Conservation (phyloP, 1,140 invertebrate species). For the Frieseomelitta varia region DNA sequence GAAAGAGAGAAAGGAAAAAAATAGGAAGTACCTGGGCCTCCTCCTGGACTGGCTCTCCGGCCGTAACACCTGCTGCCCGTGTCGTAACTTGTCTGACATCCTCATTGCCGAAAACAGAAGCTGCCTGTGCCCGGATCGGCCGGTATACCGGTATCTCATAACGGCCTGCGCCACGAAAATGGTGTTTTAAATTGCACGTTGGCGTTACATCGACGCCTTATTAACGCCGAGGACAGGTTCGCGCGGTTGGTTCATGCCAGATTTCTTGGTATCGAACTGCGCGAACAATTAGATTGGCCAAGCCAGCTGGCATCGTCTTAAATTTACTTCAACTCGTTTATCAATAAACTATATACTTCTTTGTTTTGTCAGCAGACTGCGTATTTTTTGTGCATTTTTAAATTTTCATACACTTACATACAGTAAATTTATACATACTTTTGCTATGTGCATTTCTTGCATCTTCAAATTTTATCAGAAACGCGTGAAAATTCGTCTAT, state of each 20-base stretch:
- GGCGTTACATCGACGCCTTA: constrained; percentile 41
- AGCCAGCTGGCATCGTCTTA: neutral
- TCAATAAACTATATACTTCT: too few relatives aligned
- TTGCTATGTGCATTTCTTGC: too few relatives aligned
- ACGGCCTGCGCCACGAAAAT: constrained; percentile 58
- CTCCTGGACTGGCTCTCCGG: constrained; percentile 18
- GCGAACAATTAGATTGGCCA: neutral
- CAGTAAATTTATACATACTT: too few relatives aligned
- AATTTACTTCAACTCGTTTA: too few relatives aligned
- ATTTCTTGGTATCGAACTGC: neutral
- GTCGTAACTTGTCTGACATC: constrained; percentile 63
- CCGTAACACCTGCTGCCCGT: constrained; percentile 50
- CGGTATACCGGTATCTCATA: constrained; percentile 62
- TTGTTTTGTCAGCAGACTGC: too few relatives aligned
- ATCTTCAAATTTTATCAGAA: too few relatives aligned
- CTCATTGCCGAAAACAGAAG: constrained; percentile 68
- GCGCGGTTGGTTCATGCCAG: neutral
- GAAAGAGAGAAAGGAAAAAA: neutral
- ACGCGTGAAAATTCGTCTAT: too few relatives aligned
- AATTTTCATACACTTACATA: too few relatives aligned
- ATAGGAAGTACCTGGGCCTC: neutral
- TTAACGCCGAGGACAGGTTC: constrained; percentile 22
- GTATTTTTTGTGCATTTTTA: too few relatives aligned
- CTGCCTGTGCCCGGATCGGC: constrained; percentile 42
- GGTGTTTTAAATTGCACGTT: constrained; percentile 59